Evolutionary conservation across 2,888 invertebrate species (phyloP).

Genomic region (Conomelus anceps): DNA sequence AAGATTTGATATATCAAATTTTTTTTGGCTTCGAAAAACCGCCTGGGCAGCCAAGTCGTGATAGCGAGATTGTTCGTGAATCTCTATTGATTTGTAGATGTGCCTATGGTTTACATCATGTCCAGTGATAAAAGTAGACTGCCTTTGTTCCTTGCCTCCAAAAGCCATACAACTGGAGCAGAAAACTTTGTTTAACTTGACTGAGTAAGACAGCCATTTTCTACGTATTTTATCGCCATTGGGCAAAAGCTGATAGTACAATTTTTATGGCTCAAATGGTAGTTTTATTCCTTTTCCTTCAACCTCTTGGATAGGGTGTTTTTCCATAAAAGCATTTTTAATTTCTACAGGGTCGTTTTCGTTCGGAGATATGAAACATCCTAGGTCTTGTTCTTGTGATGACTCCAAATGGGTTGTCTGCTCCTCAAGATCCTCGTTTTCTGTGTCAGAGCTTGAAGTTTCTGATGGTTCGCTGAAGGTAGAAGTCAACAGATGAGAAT

Average conservation of each 20-base stretch:
- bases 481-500: no score
- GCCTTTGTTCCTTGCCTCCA: constrained; percentile 14
- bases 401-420: constrained; percentile 1
- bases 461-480: no score
- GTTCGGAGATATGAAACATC: constrained; percentile 16
- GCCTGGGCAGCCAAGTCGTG: constrained; percentile 9
- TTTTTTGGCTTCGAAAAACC: constrained; percentile 9
- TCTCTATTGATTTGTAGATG: constrained; percentile 13
- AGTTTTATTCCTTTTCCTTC: constrained; percentile 17
- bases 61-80: constrained; percentile 9
- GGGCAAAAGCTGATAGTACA: constrained; percentile 14
- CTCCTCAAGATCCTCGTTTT: constrained; percentile 6
- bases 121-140: constrained; percentile 16
- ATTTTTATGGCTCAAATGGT: constrained; percentile 12
- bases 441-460: constrained; percentile 13
- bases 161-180: constrained; percentile 19
- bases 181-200: constrained; percentile 13
- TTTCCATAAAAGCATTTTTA: constrained; percentile 17
- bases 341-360: constrained; percentile 13
- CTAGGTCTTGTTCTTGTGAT: constrained; percentile 15
- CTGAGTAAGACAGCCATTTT: constrained; percentile 17
- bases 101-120: constrained; percentile 3
- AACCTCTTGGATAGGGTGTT: constrained; percentile 12
- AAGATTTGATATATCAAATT: constrained; percentile 4
- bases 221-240: constrained; percentile 17